Evolutionary conservation across 2,888 invertebrate genomes (phyloP).

Genomic region (Temnothorax unifasciatus): DNA sequence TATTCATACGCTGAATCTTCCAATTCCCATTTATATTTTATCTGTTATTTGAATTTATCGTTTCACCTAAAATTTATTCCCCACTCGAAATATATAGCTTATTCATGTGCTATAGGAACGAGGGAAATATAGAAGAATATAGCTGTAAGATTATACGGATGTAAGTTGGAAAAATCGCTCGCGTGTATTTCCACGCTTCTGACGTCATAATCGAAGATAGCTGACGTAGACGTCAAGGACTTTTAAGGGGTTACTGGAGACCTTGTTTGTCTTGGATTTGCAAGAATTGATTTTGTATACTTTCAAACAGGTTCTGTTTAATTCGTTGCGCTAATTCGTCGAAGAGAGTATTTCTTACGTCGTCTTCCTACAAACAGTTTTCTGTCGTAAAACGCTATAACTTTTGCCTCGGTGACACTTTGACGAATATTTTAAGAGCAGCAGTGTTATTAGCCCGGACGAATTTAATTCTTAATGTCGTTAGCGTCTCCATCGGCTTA

Average conservation of each 20-base stretch:
- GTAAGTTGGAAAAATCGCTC: conserved; percentile 19
- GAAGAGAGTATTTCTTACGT: not conserved
- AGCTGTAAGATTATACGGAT: not conserved
- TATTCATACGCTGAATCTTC: not conserved
- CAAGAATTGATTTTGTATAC: conserved; percentile 2
- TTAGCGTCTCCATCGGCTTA: conserved; percentile 23
- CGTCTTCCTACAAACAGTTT: not conserved
- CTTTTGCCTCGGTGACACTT: not conserved
- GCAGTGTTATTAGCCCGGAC: not conserved
- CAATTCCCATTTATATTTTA: not conserved
- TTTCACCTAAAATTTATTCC: conserved; percentile 17
- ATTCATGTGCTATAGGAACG: not conserved
- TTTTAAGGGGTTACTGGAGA: too few relatives aligned
- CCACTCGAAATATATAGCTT: not conserved
- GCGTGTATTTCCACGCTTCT: conserved; percentile 29
- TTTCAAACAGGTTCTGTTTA: not conserved
- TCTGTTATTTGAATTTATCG: not conserved
- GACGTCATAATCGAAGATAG: conserved; percentile 27
- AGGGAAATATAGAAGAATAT: conserved; percentile 18
- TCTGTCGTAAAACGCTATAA: not conserved
- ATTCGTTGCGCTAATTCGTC: not conserved
- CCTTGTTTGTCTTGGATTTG: not conserved
- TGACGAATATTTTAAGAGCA: not conserved
- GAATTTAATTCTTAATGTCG: conserved; percentile 19
- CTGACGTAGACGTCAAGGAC: conserved; percentile 19